A percentile compares a stretch with the other conserved stretches of the same genome.
Evolutionary conservation across 2,888 invertebrate genomes (phyloP).

Genomic region (Protophormia terraenovae): DNA sequence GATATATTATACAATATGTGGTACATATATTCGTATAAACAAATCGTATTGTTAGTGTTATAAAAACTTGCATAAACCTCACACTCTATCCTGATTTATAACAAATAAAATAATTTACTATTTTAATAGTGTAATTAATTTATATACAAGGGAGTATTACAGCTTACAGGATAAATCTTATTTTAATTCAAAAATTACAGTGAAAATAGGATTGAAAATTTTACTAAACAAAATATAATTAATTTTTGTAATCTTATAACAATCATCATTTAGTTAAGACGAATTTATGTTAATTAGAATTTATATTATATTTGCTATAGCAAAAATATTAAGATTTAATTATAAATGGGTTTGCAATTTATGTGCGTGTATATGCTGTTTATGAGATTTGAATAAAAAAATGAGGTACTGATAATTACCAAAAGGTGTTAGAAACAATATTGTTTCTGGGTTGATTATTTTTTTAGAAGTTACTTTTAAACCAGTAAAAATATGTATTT

Average conservation of each 20-base stretch:
- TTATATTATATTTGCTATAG: not conserved
- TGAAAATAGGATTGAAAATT: not conserved
- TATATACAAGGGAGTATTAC: no score
- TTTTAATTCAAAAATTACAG: conserved; percentile 27
- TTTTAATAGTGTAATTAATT: conserved; percentile 48
- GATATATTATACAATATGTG: not conserved
- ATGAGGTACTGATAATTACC: no score
- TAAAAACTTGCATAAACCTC: not conserved
- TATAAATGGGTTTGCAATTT: no score
- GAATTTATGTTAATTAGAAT: not conserved
- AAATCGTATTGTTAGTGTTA: no score
- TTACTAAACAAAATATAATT: conserved; percentile 29
- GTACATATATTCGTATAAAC: no score
- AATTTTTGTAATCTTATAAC: conserved; percentile 7
- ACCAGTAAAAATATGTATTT: no score
- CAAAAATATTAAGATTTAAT: not conserved
- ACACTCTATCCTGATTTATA: conserved; percentile 2
- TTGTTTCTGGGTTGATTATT: no score
- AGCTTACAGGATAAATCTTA: conserved; percentile 9
- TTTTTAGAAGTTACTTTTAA: no score
- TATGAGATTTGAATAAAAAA: no score
- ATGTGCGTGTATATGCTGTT: no score
- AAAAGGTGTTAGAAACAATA: no score
- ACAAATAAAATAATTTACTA: conserved; percentile 45
- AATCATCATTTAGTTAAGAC: not conserved